These are phyloP conservation scores for Tuta absoluta DNA, from an alignment of 2,888 invertebrate genomes.

Conservation along the genomic window DNA sequence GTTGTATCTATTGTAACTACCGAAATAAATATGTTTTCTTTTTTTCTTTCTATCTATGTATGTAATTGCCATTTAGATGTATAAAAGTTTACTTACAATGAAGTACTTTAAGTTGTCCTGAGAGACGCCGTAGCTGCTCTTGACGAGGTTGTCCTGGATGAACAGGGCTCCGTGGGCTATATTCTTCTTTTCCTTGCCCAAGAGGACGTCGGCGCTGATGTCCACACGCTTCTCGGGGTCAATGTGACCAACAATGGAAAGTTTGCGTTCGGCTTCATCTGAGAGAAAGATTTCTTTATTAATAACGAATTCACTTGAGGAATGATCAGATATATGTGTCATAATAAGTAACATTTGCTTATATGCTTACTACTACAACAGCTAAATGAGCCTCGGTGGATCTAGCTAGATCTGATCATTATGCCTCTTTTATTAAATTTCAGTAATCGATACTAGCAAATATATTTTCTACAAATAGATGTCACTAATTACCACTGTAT, in stretches of 20 bases:
- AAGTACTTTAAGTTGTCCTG: constrained; percentile 82
- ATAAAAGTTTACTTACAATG: constrained; percentile 70
- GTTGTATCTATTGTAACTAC: too few species aligned
- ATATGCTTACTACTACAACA: too few species aligned
- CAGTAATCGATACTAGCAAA: too few species aligned
- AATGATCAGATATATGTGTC: too few species aligned
- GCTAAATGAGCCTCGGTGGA: too few species aligned
- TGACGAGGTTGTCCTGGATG: constrained; percentile 83
- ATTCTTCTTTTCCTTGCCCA: constrained; percentile 80
- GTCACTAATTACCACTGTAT: constrained; percentile 76
- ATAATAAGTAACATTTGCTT: too few species aligned
- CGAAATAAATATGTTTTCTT: too few species aligned
- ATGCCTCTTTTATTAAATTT: too few species aligned
- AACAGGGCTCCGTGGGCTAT: constrained; percentile 81
- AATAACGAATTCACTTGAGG: too few species aligned
- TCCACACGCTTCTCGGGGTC: constrained; percentile 83
- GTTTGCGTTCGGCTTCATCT: constrained; percentile 76
- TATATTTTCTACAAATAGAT: neutral
- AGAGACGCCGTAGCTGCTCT: constrained; percentile 82
- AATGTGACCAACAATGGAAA: constrained; percentile 78
- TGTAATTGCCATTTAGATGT: neutral
- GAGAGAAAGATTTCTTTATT: constrained; percentile 19
- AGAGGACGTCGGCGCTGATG: constrained; percentile 77
- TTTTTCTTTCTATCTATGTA: too few species aligned
- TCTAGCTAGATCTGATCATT: too few species aligned